Percentiles rank a stretch among this genome's conserved stretches.
Conservation (phyloP, 1,140 invertebrate genomes). For the Bemisia tabaci region DNA sequence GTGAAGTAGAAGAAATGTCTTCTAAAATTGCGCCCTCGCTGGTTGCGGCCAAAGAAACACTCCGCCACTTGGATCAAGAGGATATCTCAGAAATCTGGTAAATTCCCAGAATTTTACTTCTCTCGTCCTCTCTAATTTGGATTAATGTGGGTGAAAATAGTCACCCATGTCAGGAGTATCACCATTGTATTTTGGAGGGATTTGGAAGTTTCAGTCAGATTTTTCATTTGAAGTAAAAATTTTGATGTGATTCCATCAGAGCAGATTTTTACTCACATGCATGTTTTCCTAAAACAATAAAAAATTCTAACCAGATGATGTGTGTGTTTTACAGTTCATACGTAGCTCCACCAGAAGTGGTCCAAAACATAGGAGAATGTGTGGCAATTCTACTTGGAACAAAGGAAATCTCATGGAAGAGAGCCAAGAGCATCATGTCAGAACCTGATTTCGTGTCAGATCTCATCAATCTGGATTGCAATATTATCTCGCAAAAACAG, state of each 20-base stretch:
- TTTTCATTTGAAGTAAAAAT: no score
- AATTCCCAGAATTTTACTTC: no score
- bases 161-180: no score
- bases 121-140: no score
- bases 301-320: no score
- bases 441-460: slow-evolving; percentile 67
- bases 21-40: slow-evolving; percentile 65
- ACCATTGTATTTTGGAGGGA: no score
- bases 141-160: no score
- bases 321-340: slow-evolving; percentile 66
- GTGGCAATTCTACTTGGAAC: slow-evolving; percentile 65
- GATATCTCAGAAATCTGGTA: slow-evolving; percentile 75
- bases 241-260: no score
- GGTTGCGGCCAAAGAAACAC: slow-evolving; percentile 58
- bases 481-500: slow-evolving; percentile 59
- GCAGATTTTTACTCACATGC: no score
- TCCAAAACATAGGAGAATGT: slow-evolving; percentile 66
- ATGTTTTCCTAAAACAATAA: no score
- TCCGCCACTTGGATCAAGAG: slow-evolving; percentile 66
- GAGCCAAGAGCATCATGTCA: slow-evolving; percentile 77
- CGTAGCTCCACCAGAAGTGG: slow-evolving; percentile 74
- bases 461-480: slow-evolving; percentile 72
- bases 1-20: slow-evolving; percentile 62
- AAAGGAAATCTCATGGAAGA: slow-evolving; percentile 79
- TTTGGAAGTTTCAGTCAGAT: no score